These are phyloP conservation scores for Prunella himalayana DNA, from an alignment of 2,113 vertebrate species.

Conservation along the genomic window DNA sequence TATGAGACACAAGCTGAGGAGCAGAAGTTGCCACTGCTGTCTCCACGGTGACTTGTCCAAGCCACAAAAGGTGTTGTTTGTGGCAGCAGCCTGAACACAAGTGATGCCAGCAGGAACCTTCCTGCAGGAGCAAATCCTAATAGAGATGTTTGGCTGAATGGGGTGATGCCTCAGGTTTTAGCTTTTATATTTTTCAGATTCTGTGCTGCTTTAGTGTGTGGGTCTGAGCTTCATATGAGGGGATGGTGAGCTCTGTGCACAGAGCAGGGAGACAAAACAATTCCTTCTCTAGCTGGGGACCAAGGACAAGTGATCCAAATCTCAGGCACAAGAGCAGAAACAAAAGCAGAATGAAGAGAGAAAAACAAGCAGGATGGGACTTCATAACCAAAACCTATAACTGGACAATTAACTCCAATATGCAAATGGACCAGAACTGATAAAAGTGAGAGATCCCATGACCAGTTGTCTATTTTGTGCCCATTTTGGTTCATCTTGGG, in stretches of 20 bases:
- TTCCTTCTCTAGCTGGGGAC: neutral
- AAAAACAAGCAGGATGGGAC: neutral
- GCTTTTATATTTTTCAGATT: neutral
- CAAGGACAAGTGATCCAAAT: neutral
- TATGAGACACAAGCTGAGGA: accelerated
- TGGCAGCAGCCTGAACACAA: neutral
- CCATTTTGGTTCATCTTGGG: neutral
- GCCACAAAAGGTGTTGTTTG: neutral
- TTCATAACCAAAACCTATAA: neutral
- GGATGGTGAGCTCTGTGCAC: neutral
- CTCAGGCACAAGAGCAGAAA: neutral
- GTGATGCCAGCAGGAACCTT: neutral
- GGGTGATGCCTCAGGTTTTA: neutral
- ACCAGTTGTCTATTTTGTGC: neutral
- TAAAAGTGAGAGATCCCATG: neutral
- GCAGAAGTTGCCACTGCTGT: accelerated
- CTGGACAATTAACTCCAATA: neutral
- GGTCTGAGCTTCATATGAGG: neutral
- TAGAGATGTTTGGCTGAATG: accelerated
- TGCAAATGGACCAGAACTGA: neutral
- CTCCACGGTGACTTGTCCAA: neutral
- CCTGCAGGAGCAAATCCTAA: neutral
- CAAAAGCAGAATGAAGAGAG: neutral
- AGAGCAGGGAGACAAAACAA: neutral
- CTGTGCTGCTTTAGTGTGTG: neutral